Evolutionary conservation across 2,888 invertebrate genomes (phyloP), one percentile per base, ranked within the genome.

Genomic region (Stenoptilia bipunctidactyla): DNA sequence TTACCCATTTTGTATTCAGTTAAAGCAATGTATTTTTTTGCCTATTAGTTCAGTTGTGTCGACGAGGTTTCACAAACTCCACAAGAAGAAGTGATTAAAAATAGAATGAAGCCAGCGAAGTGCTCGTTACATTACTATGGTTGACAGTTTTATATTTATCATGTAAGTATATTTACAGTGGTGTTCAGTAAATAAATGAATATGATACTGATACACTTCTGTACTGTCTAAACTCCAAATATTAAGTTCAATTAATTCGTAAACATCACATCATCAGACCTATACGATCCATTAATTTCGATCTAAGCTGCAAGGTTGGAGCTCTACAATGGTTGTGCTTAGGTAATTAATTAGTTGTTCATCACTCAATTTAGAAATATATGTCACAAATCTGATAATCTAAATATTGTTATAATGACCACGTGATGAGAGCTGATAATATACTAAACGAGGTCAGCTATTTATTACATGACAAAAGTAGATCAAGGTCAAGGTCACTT

Each of bases 401-500:
- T 65, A 64, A n/a, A 68, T 66, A 61, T 61, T 66, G 59, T 64
- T 62, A 62, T 70, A 79, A 79, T 73, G 63, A 71, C 63, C 58
- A 66, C 65, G 58, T 57, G 67, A 70, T 71, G 69, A 61, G 58
- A 65, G 64, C 55, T 68, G 76, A 82, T 80, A 82, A 73, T 79
- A 64, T 63, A 56, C 70, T 71, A 72, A 80, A 79, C 79, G 82
- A 80, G 82, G 82, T 75, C 82, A 79, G 63, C 55, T 56, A 68
- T 79, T 79, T 77, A 77, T 73, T 72, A 77, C 73, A 68, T 56
- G 61, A 61, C 66, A 63, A 70, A 82, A 77, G 63, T 79, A 74
- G 82, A 82, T 83, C 82, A 83, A 80, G 82, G 82, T 83, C 82
- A 82, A 80, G 80, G 82, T 79, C 82, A 80, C 72, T 79, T 74